Percentiles rank a stretch among this genome's conserved stretches.
Evolutionary conservation across 1,140 invertebrate species (phyloP).

Genomic region (Caenorhabditis elegans): WBcel235 BX284606.5:6275501-6276000

Average conservation of each 20-base stretch:
- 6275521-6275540: slow-evolving; percentile 23
- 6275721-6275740: neutral
- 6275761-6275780: no score
- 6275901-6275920: no score
- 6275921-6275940: no score
- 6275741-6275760: neutral
- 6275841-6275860: no score
- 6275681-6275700: neutral
- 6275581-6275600: slow-evolving; percentile 16
- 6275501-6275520: slow-evolving; percentile 6
- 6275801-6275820: no score
- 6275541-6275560: neutral
- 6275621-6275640: neutral
- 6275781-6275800: no score
- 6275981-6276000: no score
- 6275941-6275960: no score
- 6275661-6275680: neutral
- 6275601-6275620: neutral
- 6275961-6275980: no score
- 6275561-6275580: neutral
- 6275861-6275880: no score
- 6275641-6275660: neutral
- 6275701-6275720: neutral
- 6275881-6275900: no score
- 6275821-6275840: no score